phyloP scores from a whole-genome alignment of 2,888 invertebrate genomes.

The Leptinotarsa peninsularis region DNA sequence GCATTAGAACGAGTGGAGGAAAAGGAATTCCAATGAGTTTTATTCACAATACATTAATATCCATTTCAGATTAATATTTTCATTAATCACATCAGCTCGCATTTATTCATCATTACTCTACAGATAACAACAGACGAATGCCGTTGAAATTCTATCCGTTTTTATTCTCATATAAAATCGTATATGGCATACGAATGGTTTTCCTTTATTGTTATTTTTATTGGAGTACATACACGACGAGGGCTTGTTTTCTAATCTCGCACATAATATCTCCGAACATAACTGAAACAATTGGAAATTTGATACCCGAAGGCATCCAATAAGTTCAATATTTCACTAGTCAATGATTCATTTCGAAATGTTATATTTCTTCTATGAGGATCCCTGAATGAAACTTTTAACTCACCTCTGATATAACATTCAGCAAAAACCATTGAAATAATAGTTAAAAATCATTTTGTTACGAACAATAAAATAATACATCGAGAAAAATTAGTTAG shows the following conservation, averaged over 20 bases:
- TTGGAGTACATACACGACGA: conserved; percentile 31
- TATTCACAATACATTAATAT: too few species aligned
- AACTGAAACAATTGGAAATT: conserved; percentile 15
- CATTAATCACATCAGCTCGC: background rate
- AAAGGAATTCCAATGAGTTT: too few species aligned
- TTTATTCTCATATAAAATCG: conserved; percentile 37
- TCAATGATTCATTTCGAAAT: background rate
- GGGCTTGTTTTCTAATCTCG: conserved; percentile 25
- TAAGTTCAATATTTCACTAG: conserved; percentile 10
- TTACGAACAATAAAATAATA: too few species aligned
- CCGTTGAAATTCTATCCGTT: conserved; percentile 33
- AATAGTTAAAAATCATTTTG: too few species aligned
- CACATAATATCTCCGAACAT: conserved; percentile 26
- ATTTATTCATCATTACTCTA: conserved; percentile 15
- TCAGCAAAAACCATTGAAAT: too few species aligned
- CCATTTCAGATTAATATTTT: background rate
- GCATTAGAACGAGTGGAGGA: too few species aligned
- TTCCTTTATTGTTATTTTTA: conserved; percentile 43
- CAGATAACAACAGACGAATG: conserved; percentile 15
- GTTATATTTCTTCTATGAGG: background rate
- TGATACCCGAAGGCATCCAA: conserved; percentile 10
- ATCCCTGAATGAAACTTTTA: too few species aligned
- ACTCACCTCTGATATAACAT: too few species aligned
- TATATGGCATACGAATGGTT: conserved; percentile 39
- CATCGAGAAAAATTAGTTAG: too few species aligned